Base-by-base conservation (phyloP, 2,888 invertebrate species). In the Rapana venosa region DNA sequence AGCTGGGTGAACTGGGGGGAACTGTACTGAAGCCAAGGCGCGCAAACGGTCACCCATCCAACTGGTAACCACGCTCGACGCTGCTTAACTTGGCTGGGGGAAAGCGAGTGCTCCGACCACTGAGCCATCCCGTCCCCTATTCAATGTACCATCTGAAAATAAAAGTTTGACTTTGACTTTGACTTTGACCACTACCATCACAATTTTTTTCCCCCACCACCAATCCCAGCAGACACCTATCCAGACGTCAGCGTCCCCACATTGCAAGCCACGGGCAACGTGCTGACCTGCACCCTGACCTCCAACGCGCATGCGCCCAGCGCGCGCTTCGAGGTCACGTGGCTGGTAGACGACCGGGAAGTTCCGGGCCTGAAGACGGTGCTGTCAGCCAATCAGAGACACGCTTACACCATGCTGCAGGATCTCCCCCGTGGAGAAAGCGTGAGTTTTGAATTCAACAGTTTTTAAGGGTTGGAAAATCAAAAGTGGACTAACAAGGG, bases 321-420 rank as follows among this genome's bases (percentile, higher is more conserved):
- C 83, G 83, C 83, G 83, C 83, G 83, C 83, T 83, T 47, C 47
- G 36, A 83, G 83, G 83, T 83, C 47, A 83, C 83, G 83, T 83
- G 83, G 83, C 6, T 83, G 47, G 83, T 83, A 22, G 47, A 47
- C 26, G 47, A 47, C 47, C 2, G 0, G 26, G 83, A 47, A 26
- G 26, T 83, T 30, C 32, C 79, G 35, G 79, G 79, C 32, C 6
- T 79, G 79, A 79, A 35, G 32, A 32, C 79, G 13, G 79, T 79
- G 17, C 32, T 79, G 1, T 32, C 35, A 17, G 79, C 79, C 35
- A 35, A 79, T 35, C 32, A 35, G 79, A 79, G 79, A 13, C 79
- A 79, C 79, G 79, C 35, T 79, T 79, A 79, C 79, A 79, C 15
- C 79, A 79, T 15, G 32, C 13, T 13, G 13, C 32, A 32, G 32